phyloP scores from a whole-genome alignment of 30 jellyfish, hydroid and myxozoan genomes.

The Hydractinia echinata region DNA sequence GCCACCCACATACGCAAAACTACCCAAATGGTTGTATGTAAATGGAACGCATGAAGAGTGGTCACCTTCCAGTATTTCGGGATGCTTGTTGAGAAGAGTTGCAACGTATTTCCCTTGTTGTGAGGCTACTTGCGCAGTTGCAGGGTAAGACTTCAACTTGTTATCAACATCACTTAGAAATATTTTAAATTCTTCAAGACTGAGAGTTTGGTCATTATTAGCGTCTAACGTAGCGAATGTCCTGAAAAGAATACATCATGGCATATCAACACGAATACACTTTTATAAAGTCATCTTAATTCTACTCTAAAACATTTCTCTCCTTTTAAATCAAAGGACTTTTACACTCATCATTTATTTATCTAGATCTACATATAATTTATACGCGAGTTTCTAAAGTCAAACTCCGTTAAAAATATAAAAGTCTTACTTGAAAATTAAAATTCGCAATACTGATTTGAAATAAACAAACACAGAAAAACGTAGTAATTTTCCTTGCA shows the following conservation, averaged over 20 bases:
- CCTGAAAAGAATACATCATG: no score
- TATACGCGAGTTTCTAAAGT: no score
- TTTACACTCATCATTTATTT: not conserved
- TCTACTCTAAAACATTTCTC: no score
- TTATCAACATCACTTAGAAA: slow-evolving; percentile 51
- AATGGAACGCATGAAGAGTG: slow-evolving; percentile 38
- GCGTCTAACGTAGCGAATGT: no score
- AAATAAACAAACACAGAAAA: no score
- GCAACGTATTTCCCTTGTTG: slow-evolving; percentile 84
- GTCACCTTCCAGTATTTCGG: slow-evolving; percentile 19
- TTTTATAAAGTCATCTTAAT: no score
- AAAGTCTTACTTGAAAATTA: no score
- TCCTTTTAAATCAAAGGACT: no score
- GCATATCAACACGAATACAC: no score
- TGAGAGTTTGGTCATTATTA: slow-evolving; percentile 42
- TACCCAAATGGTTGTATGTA: slow-evolving; percentile 60
- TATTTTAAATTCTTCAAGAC: slow-evolving; percentile 49
- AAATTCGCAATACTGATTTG: no score
- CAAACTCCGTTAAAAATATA: no score
- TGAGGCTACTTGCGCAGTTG: slow-evolving; percentile 87
- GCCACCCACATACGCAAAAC: slow-evolving; percentile 78
- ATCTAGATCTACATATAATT: not conserved
- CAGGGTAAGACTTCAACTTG: slow-evolving; percentile 53
- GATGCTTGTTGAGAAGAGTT: slow-evolving; percentile 43
- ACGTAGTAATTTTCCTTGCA: no score